These are phyloP conservation scores for Enteromius mattozi DNA, from an alignment of 2,797 vertebrate genomes.

Conservation along the genomic window DNA sequence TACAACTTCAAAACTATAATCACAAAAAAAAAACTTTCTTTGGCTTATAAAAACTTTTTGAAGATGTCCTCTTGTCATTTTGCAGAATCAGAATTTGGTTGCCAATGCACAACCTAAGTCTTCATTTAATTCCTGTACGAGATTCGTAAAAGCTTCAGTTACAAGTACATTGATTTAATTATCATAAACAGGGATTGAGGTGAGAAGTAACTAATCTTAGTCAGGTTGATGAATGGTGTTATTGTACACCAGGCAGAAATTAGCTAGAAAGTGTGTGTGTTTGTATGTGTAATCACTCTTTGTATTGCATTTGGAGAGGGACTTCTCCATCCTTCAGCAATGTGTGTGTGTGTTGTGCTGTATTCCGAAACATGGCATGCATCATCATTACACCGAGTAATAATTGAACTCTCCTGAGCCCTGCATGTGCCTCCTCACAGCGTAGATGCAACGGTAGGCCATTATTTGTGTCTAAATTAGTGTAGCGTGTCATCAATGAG, in stretches of 20 bases:
- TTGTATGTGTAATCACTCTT: conserved; percentile 58
- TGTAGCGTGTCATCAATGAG: conserved; percentile 25
- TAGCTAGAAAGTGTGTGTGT: conserved; percentile 58
- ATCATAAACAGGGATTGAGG: conserved; percentile 76
- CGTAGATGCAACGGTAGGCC: conserved; percentile 43
- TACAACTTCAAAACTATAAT: neutral
- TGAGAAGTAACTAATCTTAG: conserved; percentile 78
- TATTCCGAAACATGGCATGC: conserved; percentile 73
- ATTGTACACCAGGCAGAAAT: conserved; percentile 73
- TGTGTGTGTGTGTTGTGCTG: conserved; percentile 67
- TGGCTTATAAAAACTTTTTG: neutral
- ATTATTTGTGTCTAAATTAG: conserved; percentile 41
- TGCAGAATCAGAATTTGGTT: neutral
- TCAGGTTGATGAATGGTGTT: conserved; percentile 83
- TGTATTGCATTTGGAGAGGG: conserved; percentile 63
- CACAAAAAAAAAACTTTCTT: neutral
- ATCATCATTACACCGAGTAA: conserved; percentile 77
- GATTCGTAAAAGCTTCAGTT: conserved; percentile 58
- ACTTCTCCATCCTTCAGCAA: conserved; percentile 53
- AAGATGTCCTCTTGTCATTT: neutral
- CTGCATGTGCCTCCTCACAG: neutral
- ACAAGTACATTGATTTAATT: conserved; percentile 78
- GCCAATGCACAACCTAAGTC: conserved; percentile 19
- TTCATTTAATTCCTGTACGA: conserved; percentile 53
- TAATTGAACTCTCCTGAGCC: conserved; percentile 66